These are phyloP conservation scores for Neuroscelio doddi DNA, from an alignment of 2,888 invertebrate species.

Conservation along the genomic window DNA sequence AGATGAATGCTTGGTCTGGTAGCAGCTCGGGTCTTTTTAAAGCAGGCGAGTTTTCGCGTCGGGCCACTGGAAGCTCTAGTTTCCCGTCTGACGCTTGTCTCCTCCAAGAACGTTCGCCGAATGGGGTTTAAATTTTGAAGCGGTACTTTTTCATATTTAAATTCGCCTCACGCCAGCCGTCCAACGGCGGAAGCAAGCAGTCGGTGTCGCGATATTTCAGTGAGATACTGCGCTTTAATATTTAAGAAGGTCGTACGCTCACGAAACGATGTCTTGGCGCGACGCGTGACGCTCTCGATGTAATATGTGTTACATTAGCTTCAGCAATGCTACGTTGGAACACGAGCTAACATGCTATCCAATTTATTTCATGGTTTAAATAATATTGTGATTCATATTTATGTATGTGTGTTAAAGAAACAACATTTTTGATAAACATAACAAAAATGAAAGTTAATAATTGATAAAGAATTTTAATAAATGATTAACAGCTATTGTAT, in stretches of 20 bases:
- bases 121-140: slow-evolving; percentile 60
- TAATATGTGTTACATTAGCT: slow-evolving; percentile 41
- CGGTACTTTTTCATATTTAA: slow-evolving; percentile 57
- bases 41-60: slow-evolving; percentile 27
- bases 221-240: slow-evolving; percentile 52
- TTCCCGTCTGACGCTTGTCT: slow-evolving; percentile 43
- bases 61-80: slow-evolving; percentile 36
- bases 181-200: slow-evolving; percentile 41
- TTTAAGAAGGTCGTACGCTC: slow-evolving; percentile 50
- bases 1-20: slow-evolving; percentile 45
- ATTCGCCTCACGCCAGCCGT: slow-evolving; percentile 50
- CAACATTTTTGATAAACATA: no score
- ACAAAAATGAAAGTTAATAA: no score
- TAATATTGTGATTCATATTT: no score
- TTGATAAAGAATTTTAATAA: no score
- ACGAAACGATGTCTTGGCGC: slow-evolving; percentile 44
- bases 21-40: slow-evolving; percentile 29
- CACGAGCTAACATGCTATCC: slow-evolving; percentile 30
- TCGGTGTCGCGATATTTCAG: slow-evolving; percentile 50
- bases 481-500: no score
- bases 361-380: slow-evolving; percentile 20
- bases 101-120: slow-evolving; percentile 39
- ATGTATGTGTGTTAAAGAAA: no score
- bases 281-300: slow-evolving; percentile 35
- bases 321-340: slow-evolving; percentile 34